phyloP scores from a whole-genome alignment of 2,888 invertebrate genomes.

The Galerucella pusilla region DNA sequence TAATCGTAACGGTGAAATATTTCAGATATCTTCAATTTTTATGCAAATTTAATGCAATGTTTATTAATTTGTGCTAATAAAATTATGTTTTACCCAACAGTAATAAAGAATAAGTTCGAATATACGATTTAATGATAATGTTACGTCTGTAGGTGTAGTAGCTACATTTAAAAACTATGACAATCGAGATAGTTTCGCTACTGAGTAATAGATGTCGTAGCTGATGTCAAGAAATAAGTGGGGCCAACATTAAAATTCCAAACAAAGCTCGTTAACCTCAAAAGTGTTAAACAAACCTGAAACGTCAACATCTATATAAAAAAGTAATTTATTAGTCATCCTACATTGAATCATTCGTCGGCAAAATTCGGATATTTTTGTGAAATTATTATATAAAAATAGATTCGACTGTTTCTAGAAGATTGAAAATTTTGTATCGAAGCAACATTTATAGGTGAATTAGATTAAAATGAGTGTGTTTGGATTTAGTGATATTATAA shows the following conservation, averaged over 20 bases:
- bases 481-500: conserved; percentile 79
- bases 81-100: no score
- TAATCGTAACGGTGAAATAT: no score
- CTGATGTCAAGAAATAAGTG: neutral
- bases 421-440: conserved; percentile 18
- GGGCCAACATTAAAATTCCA: conserved; percentile 21
- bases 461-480: conserved; percentile 75
- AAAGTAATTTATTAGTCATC: conserved; percentile 44
- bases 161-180: no score
- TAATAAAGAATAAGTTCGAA: no score
- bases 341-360: conserved; percentile 42
- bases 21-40: no score
- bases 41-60: no score
- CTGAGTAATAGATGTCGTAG: no score
- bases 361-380: conserved; percentile 41
- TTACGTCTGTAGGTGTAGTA: no score
- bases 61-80: no score
- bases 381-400: conserved; percentile 40
- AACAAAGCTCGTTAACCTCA: conserved; percentile 28
- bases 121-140: no score
- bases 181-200: no score
- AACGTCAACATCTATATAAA: conserved; percentile 42
- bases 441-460: conserved; percentile 1
- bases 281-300: conserved; percentile 31
- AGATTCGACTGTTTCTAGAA: conserved; percentile 33